phyloP scores from a whole-genome alignment of 1,140 invertebrate species.

The Trissolcus basalis region DNA sequence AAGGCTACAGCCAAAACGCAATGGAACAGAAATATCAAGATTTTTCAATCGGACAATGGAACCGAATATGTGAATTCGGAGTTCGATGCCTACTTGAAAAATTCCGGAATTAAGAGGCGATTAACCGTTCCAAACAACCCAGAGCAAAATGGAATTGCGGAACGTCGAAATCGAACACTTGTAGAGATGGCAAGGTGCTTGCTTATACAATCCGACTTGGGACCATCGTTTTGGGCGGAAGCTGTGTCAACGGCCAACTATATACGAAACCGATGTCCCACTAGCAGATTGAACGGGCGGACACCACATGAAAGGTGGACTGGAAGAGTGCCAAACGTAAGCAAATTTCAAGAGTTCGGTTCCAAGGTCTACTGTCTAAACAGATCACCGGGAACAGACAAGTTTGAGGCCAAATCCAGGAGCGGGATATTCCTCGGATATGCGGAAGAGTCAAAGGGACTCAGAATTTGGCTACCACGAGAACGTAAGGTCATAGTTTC shows the following conservation, averaged over 20 bases:
- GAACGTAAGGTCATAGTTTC: slow-evolving; percentile 16
- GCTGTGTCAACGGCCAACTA: slow-evolving; percentile 50
- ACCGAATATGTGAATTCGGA: slow-evolving; percentile 42
- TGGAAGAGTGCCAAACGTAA: background rate
- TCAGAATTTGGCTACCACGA: background rate
- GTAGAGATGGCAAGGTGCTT: slow-evolving; percentile 14
- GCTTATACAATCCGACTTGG: slow-evolving; percentile 33
- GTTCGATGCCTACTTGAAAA: slow-evolving; percentile 33
- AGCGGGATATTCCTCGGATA: slow-evolving; percentile 46
- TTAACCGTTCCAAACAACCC: slow-evolving; percentile 43
- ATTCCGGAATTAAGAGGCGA: slow-evolving; percentile 32
- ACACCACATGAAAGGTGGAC: slow-evolving; percentile 3
- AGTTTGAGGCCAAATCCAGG: slow-evolving; percentile 20
- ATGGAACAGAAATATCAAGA: slow-evolving; percentile 58
- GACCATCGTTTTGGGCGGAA: slow-evolving; percentile 44
- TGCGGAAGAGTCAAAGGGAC: background rate
- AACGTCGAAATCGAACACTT: slow-evolving; percentile 68
- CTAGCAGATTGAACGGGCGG: background rate
- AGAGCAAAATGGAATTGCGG: slow-evolving; percentile 72
- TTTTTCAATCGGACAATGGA: slow-evolving; percentile 51
- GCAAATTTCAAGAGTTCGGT: background rate
- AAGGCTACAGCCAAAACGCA: slow-evolving; percentile 47
- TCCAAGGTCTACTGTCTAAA: slow-evolving; percentile 5
- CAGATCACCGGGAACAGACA: slow-evolving; percentile 8
- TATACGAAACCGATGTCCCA: slow-evolving; percentile 49